Evolutionary conservation across 2,113 vertebrate genomes (phyloP).

Genomic region (Cheilinus undulatus): DNA sequence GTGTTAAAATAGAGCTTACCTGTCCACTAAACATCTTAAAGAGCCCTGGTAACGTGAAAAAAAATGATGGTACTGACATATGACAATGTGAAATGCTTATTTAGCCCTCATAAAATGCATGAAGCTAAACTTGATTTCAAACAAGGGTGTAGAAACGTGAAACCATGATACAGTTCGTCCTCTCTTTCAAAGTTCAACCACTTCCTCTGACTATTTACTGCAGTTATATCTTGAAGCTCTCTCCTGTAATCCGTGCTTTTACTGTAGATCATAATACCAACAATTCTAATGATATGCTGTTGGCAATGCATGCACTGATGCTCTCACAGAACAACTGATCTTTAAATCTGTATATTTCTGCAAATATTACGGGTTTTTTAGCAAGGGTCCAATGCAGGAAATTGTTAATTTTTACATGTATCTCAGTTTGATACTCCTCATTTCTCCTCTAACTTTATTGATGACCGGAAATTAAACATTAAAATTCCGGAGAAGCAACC

Average conservation of each 20-base stretch:
- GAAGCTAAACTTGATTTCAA: background rate
- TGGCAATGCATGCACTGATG: background rate
- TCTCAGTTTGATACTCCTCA: background rate
- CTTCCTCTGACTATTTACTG: slow-evolving; percentile 54
- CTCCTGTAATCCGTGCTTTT: background rate
- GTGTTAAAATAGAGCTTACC: background rate
- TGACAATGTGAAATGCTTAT: background rate
- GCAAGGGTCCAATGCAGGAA: too few species aligned
- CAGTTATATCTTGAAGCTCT: slow-evolving; percentile 20
- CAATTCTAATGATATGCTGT: background rate
- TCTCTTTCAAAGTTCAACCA: slow-evolving; percentile 28
- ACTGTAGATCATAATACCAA: background rate
- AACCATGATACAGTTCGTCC: background rate
- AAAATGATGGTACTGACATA: background rate
- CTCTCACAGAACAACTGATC: background rate
- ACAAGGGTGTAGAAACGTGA: background rate
- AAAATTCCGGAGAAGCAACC: background rate
- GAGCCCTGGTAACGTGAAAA: too few species aligned
- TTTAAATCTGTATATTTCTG: too few species aligned
- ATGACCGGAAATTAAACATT: slow-evolving; percentile 7
- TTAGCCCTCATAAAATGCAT: accelerated
- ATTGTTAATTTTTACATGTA: too few species aligned
- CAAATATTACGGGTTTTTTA: too few species aligned
- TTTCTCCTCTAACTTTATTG: background rate
- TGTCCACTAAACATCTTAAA: background rate